Evolutionary conservation across 2,888 invertebrate genomes (phyloP).

Genomic region (Ischnura elegans): DNA sequence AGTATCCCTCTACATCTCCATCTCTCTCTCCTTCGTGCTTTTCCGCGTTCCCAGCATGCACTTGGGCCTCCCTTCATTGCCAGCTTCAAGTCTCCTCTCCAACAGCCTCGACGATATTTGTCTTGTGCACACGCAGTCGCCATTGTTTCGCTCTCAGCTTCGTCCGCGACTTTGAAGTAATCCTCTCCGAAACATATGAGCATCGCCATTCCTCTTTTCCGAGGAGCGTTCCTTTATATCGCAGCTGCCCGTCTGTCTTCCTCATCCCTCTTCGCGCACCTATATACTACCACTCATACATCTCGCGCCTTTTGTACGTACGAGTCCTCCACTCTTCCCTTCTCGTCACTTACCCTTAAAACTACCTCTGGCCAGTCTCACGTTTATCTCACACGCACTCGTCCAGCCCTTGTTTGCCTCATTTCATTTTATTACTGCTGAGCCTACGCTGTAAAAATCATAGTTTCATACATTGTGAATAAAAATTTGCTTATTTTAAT

Average conservation of each 20-base stretch:
- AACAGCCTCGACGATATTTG: neutral
- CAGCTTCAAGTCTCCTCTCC: neutral
- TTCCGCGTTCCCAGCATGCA: neutral
- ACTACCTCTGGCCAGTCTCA: no score
- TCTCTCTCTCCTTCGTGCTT: neutral
- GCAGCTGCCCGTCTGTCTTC: neutral
- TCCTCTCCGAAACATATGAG: conserved; percentile 5
- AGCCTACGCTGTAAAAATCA: no score
- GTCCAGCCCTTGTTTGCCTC: no score
- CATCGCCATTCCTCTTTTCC: neutral
- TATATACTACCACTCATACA: neutral
- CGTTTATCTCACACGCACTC: no score
- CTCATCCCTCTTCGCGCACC: neutral
- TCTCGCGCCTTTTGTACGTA: no score
- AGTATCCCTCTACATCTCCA: neutral
- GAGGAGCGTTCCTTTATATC: neutral
- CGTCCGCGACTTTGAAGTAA: neutral
- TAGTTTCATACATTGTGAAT: no score
- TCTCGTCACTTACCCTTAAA: no score
- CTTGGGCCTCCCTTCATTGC: neutral
- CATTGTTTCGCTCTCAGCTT: neutral
- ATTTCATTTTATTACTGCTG: no score
- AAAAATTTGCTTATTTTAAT: no score
- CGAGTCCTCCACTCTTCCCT: no score
- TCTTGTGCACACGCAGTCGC: conserved; percentile 6